Percentiles rank a stretch among this genome's conserved stretches.
Evolutionary conservation across 35 echinoderm and acorn worm genomes (phyloP).

Genomic region (Strongylocentrotus purpuratus): DNA sequence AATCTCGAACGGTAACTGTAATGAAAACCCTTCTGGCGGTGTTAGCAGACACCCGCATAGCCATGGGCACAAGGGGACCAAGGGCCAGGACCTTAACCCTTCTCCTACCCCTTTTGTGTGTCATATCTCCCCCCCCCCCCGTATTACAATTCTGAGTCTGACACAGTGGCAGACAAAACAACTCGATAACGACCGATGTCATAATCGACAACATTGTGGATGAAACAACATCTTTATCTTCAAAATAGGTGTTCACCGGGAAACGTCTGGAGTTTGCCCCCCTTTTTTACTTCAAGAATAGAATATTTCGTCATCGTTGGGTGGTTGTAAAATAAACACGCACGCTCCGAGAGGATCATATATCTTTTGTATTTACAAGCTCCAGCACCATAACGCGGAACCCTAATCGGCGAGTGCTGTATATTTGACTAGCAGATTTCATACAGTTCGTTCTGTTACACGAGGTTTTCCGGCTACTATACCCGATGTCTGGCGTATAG

Average conservation of each 20-base stretch:
- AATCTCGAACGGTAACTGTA: too few species aligned
- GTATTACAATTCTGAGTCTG: too few species aligned
- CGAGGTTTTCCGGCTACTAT: background rate
- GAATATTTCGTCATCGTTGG: background rate
- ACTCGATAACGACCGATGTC: too few species aligned
- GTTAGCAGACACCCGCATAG: too few species aligned
- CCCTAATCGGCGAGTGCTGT: background rate
- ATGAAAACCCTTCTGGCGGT: too few species aligned
- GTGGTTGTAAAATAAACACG: background rate
- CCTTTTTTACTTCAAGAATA: too few species aligned
- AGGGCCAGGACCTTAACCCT: too few species aligned
- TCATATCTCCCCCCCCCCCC: too few species aligned
- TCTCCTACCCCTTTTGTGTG: too few species aligned
- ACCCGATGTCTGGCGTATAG: background rate
- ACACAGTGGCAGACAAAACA: too few species aligned
- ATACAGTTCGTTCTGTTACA: background rate
- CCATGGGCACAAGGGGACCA: too few species aligned
- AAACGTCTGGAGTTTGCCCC: too few species aligned
- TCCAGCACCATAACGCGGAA: background rate
- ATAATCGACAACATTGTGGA: background rate
- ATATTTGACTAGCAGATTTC: background rate
- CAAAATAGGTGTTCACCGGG: background rate
- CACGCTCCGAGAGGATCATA: background rate
- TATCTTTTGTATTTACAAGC: background rate
- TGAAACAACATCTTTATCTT: background rate